A percentile compares a stretch with the other conserved stretches of the same genome.
Evolutionary conservation across 1,140 invertebrate species (phyloP).

Genomic region (Drosophila guanche): DNA sequence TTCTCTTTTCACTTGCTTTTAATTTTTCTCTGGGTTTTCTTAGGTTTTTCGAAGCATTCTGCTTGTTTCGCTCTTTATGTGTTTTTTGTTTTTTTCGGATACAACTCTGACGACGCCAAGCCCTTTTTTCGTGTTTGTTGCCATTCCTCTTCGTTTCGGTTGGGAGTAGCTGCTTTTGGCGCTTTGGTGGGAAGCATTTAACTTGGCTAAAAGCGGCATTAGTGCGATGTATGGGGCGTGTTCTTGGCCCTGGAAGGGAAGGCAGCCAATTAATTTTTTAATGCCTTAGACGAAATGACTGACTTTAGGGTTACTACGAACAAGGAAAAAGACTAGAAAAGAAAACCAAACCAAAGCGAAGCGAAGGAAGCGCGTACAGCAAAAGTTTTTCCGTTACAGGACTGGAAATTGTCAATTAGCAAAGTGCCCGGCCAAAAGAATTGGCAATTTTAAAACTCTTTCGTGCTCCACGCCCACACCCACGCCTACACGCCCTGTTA

Average conservation of each 20-base stretch:
- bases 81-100: constrained; percentile 35
- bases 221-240: constrained; percentile 76
- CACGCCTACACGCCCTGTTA: not conserved
- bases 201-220: constrained; percentile 68
- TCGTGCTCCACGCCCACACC: constrained; percentile 6
- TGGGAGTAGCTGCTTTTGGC: not conserved
- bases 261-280: constrained; percentile 79
- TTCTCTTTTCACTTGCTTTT: constrained; percentile 7
- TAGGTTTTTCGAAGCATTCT: constrained; percentile 29
- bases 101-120: constrained; percentile 49
- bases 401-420: constrained; percentile 76
- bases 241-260: constrained; percentile 39
- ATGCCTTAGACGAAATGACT: constrained; percentile 78
- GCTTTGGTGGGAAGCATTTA: constrained; percentile 66
- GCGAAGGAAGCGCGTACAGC: constrained; percentile 14
- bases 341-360: not conserved
- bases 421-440: constrained; percentile 63
- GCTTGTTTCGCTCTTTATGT: constrained; percentile 26
- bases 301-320: constrained; percentile 69
- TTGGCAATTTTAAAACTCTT: constrained; percentile 48
- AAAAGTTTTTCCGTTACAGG: constrained; percentile 46
- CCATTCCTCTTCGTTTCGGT: constrained; percentile 24
- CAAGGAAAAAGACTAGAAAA: constrained; percentile 21
- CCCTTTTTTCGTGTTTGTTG: constrained; percentile 59
- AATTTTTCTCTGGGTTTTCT: constrained; percentile 28